A percentile compares a stretch with the other conserved stretches of the same genome.
Evolutionary conservation across 2,888 invertebrate species (phyloP).

Genomic region (Meloe dianella): DNA sequence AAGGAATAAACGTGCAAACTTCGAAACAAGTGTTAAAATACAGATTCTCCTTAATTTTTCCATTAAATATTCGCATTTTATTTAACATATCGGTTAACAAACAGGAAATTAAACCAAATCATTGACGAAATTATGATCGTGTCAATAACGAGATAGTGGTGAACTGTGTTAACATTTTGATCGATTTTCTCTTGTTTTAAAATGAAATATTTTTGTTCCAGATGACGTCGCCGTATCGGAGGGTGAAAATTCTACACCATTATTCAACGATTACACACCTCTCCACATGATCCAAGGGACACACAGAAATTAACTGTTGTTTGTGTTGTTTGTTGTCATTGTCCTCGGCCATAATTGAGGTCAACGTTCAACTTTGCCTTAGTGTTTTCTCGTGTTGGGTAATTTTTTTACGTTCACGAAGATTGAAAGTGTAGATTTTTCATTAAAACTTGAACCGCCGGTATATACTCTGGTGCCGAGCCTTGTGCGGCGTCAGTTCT

Average conservation of each 20-base stretch:
- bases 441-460: conserved; percentile 44
- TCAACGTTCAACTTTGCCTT: conserved; percentile 34
- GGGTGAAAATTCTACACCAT: conserved; percentile 26
- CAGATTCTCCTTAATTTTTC: not conserved
- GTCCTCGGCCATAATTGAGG: not conserved
- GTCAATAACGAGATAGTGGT: not conserved
- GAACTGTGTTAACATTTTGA: not conserved
- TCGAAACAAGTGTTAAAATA: not conserved
- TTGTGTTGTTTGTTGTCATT: not conserved
- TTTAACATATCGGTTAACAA: not conserved
- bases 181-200: conserved; percentile 21
- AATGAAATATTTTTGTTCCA: conserved; percentile 48
- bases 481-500: conserved; percentile 29
- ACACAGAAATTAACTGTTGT: conserved; percentile 34
- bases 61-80: not conserved
- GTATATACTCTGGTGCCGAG: conserved; percentile 33
- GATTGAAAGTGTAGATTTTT: conserved; percentile 43
- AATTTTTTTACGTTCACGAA: conserved; percentile 37
- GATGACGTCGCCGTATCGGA: conserved; percentile 36
- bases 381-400: conserved; percentile 46
- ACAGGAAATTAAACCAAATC: not conserved
- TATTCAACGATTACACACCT: conserved; percentile 40
- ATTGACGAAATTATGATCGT: not conserved
- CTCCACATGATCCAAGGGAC: conserved; percentile 30
- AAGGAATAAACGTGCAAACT: no score